Percentiles rank a stretch among this genome's conserved stretches.
Conservation (phyloP, 2,113 vertebrate genomes). For the Tinamus guttatus region DNA sequence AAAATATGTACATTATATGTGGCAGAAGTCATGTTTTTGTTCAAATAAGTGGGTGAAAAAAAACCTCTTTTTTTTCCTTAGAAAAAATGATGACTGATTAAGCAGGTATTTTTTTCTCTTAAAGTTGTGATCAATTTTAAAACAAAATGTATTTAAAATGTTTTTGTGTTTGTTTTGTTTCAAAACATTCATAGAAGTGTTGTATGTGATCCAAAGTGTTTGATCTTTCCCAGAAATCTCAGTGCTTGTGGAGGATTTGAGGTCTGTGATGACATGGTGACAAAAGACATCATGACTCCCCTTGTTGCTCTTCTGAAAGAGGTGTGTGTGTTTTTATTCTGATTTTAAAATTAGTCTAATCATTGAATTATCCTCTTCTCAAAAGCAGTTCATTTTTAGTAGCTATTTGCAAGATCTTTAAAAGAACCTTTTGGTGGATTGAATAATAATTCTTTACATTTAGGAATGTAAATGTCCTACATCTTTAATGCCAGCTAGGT, state of each 20-base stretch:
- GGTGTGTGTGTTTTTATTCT: constrained; percentile 76
- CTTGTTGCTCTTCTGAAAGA: constrained; percentile 90
- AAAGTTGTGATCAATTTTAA: too few species aligned
- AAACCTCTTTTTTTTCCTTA: neutral
- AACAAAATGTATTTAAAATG: too few species aligned
- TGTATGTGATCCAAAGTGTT: neutral
- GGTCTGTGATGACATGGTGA: constrained; percentile 96
- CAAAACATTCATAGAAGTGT: rapidly evolving
- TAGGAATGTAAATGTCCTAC: neutral
- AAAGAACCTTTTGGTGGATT: neutral
- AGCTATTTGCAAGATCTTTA: neutral
- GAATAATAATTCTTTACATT: neutral
- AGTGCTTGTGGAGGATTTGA: constrained; percentile 95
- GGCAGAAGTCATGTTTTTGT: neutral
- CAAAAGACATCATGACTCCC: constrained; percentile 92
- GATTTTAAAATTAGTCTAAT: neutral
- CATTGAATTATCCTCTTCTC: neutral
- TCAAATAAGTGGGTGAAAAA: neutral
- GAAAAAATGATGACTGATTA: too few species aligned
- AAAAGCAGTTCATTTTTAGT: neutral
- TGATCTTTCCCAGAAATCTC: constrained; percentile 84
- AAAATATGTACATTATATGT: neutral
- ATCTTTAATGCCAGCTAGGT: neutral
- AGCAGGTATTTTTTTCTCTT: too few species aligned
- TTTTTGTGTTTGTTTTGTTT: neutral